Evolutionary conservation across 2,797 vertebrate species (phyloP), one percentile per base, ranked within the genome.

Genomic region (Galagoides demidoff): DNA sequence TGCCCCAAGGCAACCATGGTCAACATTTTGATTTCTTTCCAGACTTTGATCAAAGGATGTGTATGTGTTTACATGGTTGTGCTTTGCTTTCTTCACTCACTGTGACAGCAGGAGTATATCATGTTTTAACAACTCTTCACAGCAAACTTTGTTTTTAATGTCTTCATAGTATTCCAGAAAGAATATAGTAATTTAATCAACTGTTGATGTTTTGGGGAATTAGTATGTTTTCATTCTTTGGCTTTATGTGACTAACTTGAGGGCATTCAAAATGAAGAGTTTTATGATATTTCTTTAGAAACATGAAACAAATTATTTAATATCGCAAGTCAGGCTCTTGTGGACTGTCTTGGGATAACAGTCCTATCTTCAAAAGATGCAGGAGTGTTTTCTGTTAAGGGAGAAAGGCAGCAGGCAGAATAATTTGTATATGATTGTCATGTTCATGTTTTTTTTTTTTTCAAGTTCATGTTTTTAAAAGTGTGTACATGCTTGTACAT

Each of bases 121-220:
- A 71, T 79, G 25, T 89, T 79, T 89, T 79, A 74, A 64, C 39
- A 87, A 0, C 87, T 94, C 31, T 34, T 92, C 43, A 71, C 20
- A 90, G 29, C 89, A 81, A 77, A 86, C 6, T n/a, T 74, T 90
- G 64, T 93, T 90, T 90, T 91, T 93, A 82, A 61, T 73, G 9
- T n/a, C 34, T 95, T 85, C 43, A 43, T 81, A 63, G 61, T 85
- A 93, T 20, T 94, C n/a, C 78, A 19, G 31, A 61, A 23, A 86
- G 0, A 89, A 16, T 59, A 29, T 43, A 82, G 13, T 90, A 68
- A 85, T 86, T 74, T 86, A 76, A 74, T 23, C 52, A n/a, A 74
- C 55, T 66, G 9, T 45, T 74, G 83, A 49, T 13, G 16, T 66
- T 89, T 96, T 76, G 92, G 34, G 78, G 52, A 92, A 2, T 27